Conservation (phyloP, 2,888 invertebrate genomes). For the Drosophila lutescens region DNA sequence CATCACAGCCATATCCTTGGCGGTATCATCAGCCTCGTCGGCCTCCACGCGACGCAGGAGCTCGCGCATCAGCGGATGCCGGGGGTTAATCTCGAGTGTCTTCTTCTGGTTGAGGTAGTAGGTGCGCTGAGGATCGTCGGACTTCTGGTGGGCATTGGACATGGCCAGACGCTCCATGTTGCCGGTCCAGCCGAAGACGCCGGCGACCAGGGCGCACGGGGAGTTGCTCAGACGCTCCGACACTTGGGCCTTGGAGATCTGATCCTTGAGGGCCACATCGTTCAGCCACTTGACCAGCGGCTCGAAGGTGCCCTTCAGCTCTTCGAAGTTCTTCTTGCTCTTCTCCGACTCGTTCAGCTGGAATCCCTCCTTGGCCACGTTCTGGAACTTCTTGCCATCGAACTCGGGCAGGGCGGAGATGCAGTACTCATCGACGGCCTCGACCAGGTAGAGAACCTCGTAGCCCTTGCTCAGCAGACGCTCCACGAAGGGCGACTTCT, state of each 20-base stretch:
- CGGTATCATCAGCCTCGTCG: constrained; percentile 90
- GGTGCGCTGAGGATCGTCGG: constrained; percentile 94
- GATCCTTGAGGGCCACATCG: constrained; percentile 91
- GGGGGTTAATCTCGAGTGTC: constrained; percentile 97
- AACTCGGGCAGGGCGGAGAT: constrained; percentile 98
- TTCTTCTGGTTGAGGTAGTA: constrained; percentile 97
- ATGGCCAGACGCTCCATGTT: constrained; percentile 99
- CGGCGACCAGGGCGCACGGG: constrained; percentile 98
- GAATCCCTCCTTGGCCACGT: constrained; percentile 99
- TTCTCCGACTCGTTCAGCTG: constrained; percentile 90
- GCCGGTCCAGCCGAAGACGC: constrained; percentile 99
- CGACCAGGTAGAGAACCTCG: constrained; percentile 96
- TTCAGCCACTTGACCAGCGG: constrained; percentile 96
- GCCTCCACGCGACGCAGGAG: constrained; percentile 92
- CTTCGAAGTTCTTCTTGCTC: constrained; percentile 91
- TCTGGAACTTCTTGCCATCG: constrained; percentile 99
- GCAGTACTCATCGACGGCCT: constrained; percentile 99
- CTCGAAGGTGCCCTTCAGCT: constrained; percentile 91
- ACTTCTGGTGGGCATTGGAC: constrained; percentile 98
- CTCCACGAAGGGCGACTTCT: constrained; percentile 97
- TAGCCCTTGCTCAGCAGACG: constrained; percentile 95
- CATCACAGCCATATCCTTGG: constrained; percentile 93
- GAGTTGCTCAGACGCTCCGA: constrained; percentile 95
- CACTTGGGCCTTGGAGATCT: constrained; percentile 91
- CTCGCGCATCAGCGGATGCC: constrained; percentile 97